These are phyloP conservation scores for Cranoglanis bouderius DNA, from an alignment of 2,113 vertebrate species.

Conservation along the genomic window DNA sequence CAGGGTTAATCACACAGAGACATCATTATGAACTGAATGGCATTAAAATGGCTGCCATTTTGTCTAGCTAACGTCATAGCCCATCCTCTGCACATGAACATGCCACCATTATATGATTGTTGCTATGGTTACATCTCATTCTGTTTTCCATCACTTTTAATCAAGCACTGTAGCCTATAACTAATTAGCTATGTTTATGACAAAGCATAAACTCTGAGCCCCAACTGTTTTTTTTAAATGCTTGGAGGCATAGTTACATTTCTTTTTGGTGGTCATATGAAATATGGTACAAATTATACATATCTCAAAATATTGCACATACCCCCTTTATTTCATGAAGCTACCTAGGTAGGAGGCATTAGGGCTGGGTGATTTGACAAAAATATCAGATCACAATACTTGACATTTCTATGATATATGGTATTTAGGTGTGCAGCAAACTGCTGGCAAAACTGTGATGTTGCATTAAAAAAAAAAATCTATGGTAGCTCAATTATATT, in stretches of 20 bases:
- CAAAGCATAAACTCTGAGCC: not conserved
- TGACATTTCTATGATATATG: not conserved
- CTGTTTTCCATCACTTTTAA: not conserved
- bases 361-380: too few species aligned
- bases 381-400: too few species aligned
- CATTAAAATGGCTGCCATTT: not conserved
- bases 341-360: too few species aligned
- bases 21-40: not conserved
- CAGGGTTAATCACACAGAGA: not conserved
- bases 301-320: too few species aligned
- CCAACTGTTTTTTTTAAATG: not conserved
- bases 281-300: not conserved
- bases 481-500: not conserved
- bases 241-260: not conserved
- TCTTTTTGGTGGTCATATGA: not conserved
- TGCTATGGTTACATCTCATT: not conserved
- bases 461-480: not conserved
- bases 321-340: too few species aligned
- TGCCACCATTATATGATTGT: not conserved
- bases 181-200: not conserved
- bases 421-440: not conserved
- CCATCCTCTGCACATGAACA: not conserved
- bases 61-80: not conserved
- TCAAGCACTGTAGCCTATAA: not conserved
- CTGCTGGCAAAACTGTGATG: not conserved